Percentiles rank a stretch among this genome's conserved stretches.
These are phyloP conservation scores for Subacronicta megacephala DNA, from an alignment of 2,888 invertebrate genomes.

Conservation along the genomic window DNA sequence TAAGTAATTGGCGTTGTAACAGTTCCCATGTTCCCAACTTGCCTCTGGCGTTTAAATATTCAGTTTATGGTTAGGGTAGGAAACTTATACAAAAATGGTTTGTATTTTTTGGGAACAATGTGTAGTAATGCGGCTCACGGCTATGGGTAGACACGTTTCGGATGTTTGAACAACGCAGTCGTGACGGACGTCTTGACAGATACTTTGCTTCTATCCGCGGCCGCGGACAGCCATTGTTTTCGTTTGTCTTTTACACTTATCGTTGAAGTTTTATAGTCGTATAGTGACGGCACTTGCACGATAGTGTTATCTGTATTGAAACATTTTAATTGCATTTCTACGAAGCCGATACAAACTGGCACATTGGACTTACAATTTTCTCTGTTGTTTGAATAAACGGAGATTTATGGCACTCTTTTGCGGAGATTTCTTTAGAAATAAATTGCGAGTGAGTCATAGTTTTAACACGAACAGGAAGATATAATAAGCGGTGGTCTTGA, in stretches of 20 bases:
- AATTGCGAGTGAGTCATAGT: slow-evolving; percentile 38
- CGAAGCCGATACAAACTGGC: slow-evolving; percentile 1
- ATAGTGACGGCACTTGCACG: slow-evolving; percentile 39
- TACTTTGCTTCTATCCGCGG: slow-evolving; percentile 40
- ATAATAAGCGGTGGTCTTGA: slow-evolving; percentile 30
- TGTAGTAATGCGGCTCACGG: slow-evolving; percentile 35
- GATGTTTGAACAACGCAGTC: slow-evolving; percentile 63
- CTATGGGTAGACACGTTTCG: slow-evolving; percentile 62
- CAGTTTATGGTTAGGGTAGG: slow-evolving; percentile 18
- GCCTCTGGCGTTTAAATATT: slow-evolving; percentile 25
- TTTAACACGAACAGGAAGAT: slow-evolving; percentile 42
- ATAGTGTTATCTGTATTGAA: slow-evolving; percentile 47
- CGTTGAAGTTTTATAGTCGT: slow-evolving; percentile 50
- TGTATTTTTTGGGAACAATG: slow-evolving; percentile 33
- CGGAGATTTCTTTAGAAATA: slow-evolving; percentile 16
- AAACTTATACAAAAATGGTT: slow-evolving; percentile 13
- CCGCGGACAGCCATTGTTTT: slow-evolving; percentile 51
- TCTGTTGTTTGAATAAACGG: slow-evolving; percentile 12
- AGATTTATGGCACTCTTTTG: slow-evolving; percentile 17
- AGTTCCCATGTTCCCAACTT: slow-evolving; percentile 26
- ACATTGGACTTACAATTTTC: slow-evolving; percentile 14
- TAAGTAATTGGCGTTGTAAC: slow-evolving; percentile 32
- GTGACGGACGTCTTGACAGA: slow-evolving; percentile 66
- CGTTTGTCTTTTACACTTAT: slow-evolving; percentile 51
- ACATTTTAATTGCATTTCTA: slow-evolving; percentile 16